Evolutionary conservation across 2,797 vertebrate genomes (phyloP), one percentile per base, ranked within the genome.

Genomic region (Melanotaenia boesemani): DNA sequence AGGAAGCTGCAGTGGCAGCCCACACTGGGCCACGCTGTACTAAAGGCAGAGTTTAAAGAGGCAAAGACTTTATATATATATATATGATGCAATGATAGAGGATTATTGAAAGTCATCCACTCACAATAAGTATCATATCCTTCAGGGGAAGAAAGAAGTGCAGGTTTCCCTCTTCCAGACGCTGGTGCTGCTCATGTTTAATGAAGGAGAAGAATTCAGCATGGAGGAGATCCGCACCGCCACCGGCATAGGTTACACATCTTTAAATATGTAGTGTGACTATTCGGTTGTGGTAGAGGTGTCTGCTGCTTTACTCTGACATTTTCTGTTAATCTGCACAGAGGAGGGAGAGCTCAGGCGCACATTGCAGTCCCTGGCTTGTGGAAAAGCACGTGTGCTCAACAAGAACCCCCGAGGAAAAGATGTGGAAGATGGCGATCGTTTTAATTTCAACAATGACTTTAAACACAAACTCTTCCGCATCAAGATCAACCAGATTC

Each of bases 401-500:
- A 95, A 96, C 60, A 99, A 99, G 95, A 97, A 91, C 86, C 98
- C 98, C 15, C 96, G 97, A 87, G 97, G 98, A 82, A 99, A 99
- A 95, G 98, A 99, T 2, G 96, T 99, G 50, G 98, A 99, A 92
- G 97, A 99, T 10, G 97, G 97, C 79, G 98, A 99, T 92, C 98
- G 97, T 68, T 99, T 99, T 91, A 97, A 96, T 80, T 99, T 97
- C 94, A 99, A 99, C 79, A 96, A 95, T 64, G 98, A 99, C 89
- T 99, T 99, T 88, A 97, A 93, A 95, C 98, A 99, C 94, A 99
- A 99, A 87, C 95, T 99, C 73, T 99, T 99, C 91, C 97, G 98
- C 91, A 99, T 99, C 95, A 99, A 99, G 90, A 99, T 99, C 93
- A 99, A 99, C 94, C 98, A 99, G 95, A 99, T 99, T 90, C 98